Base-by-base conservation (phyloP, 2,888 invertebrate genomes). In the Napeogenes sylphis region DNA sequence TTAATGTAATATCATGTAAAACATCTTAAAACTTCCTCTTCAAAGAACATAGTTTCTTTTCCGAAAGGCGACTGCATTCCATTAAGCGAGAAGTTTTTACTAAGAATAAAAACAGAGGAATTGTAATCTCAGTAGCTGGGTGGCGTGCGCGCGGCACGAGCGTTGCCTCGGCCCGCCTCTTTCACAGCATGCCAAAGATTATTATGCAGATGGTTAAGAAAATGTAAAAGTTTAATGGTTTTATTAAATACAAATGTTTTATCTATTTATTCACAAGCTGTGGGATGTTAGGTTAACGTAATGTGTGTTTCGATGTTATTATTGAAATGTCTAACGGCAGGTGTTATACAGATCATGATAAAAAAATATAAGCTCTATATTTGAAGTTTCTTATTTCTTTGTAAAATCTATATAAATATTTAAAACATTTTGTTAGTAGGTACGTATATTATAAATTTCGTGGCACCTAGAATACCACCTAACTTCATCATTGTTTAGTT, bases 91-190 rank as follows among this genome's bases (percentile, higher is more conserved):
- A 59, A 59, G 42, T 59, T 59, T 59, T 59, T 59, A 59, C 45
- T 42, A 59, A 59, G 54, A 59, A 59, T 59, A 59, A 59, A 59
- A 59, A 59, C 54, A 45, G 30, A 59, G 54, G 59, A 59, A 54
- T 59, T 54, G 59, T 59, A 59, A 59, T 60, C 57, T 65, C 85
- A 75, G 86, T 82, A 85, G 87, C 82, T 87, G 87, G 86, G 87
- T 85, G 86, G 88, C 84, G 81, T 80, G 75, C 76, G 79, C 76
- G 75, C 73, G 80, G 84, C 87, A 87, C 86, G 86, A 83, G 75
- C 80, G 76, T 75, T 75, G 78, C 77, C 79, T 78, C 73, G 76
- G 71, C 73, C 82, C 85, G 85, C 86, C 84, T 82, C 82, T 80
- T 77, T 76, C 78, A 69, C 69, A 70, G 72, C 63, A 68, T 46